Base-by-base conservation (phyloP, 2,888 invertebrate genomes). In the Globia sparganii region DNA sequence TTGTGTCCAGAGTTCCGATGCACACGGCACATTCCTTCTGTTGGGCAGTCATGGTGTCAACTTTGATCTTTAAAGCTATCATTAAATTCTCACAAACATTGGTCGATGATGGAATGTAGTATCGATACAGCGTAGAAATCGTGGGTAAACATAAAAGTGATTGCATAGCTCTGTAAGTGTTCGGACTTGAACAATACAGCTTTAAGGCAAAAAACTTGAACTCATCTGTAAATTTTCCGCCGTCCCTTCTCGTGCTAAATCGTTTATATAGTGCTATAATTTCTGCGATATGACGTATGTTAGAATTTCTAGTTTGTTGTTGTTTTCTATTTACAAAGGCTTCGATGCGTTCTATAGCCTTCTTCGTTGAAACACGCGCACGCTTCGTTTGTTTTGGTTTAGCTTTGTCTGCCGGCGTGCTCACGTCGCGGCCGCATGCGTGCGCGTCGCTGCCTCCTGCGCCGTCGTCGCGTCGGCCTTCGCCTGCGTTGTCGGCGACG, bases 1-100 rank as follows among this genome's bases (percentile, higher is more conserved):
- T 85, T 2, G 86, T 31, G 2, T 62, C 59, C 21, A 83, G 53
- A 25, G 79, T 67, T 9, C 81, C 81, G 25, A 89, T 53, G 49
- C 89, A 78, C 18, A 89, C 66, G 6, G 86, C 82, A 46, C 87
- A 87, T 68, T 87, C 80, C 72, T 80, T 89, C 64, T 89, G 83
- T 18, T 59, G 70, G 9, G 66, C 67, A 9, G 77, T 72, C 89
- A 90, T 89, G 9, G 15, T 43, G 5, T 82, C 75, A 40, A 86
- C 82, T 73, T 86, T 87, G 4, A 81, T 43, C 69, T 83, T 75
- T 74, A 86, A 71, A 56, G 86, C 78, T 77, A 56, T 75, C 0
- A 79, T 43, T 59, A 85, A 43, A 62, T 72, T 59, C 62, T 75
- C 69, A 71, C 46, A 69, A n/a, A 76, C 21, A 43, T 13, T 71